Percentiles rank a stretch among this genome's conserved stretches.
Conservation (phyloP, 2,797 vertebrate genomes). For the Linurgus olivaceus region DNA sequence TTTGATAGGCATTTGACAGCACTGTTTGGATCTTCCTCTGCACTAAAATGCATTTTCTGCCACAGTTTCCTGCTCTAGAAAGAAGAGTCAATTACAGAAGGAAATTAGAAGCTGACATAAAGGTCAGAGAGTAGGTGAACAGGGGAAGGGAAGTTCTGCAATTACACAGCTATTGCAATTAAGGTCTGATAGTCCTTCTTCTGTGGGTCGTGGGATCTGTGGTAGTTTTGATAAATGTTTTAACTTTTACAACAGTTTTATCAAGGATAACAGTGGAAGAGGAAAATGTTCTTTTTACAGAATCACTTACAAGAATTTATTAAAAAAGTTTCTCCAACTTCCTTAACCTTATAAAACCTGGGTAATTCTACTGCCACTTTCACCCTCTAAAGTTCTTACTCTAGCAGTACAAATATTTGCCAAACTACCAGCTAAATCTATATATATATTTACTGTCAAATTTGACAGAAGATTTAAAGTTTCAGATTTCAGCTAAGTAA, state of each 20-base stretch:
- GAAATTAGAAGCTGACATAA: conserved; percentile 35
- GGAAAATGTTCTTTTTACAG: background rate
- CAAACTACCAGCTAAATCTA: background rate
- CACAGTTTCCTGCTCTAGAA: background rate
- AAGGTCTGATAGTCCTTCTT: conserved; percentile 4
- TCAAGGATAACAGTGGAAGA: background rate
- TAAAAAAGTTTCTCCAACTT: background rate
- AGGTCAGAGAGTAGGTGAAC: conserved; percentile 6
- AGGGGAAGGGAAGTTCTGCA: conserved; percentile 2
- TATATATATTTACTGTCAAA: background rate
- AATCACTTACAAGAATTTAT: background rate
- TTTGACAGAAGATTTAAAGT: background rate
- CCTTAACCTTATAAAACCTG: background rate
- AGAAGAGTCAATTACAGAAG: conserved; percentile 23
- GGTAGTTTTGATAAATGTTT: conserved; percentile 22
- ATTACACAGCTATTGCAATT: conserved; percentile 28
- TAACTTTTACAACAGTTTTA: conserved; percentile 1
- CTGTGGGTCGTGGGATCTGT: background rate
- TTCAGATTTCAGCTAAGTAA: background rate
- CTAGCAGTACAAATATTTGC: background rate
- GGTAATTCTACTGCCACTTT: background rate
- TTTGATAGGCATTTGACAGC: background rate
- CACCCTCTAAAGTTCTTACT: background rate
- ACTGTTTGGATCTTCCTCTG: background rate
- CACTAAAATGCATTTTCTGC: background rate